Conservation (phyloP, 2,113 vertebrate species). For the Ascaphus truei region DNA sequence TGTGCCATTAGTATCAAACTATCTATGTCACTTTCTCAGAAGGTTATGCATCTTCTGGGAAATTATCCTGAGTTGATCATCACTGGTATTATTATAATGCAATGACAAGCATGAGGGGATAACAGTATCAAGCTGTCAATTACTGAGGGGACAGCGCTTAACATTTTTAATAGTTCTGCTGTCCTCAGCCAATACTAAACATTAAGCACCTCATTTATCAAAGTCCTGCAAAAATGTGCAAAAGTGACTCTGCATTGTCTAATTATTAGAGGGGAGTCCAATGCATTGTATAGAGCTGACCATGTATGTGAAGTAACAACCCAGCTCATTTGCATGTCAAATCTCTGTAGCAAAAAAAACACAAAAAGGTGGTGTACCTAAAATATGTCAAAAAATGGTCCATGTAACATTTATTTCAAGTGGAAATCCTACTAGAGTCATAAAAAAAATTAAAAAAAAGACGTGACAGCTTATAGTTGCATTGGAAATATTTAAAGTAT, state of each 20-base stretch:
- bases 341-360: not conserved
- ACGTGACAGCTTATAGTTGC: no score
- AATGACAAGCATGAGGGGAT: conserved; percentile 35
- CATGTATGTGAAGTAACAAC: not conserved
- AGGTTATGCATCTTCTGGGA: conserved; percentile 27
- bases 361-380: no score
- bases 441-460: no score
- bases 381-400: no score
- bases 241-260: not conserved
- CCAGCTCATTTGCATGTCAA: not conserved
- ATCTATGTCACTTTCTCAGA: conserved; percentile 4
- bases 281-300: not conserved
- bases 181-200: conserved; percentile 27
- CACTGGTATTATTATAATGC: conserved; percentile 29
- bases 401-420: no score
- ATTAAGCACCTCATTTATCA: conserved; percentile 34
- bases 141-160: conserved; percentile 30
- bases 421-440: no score
- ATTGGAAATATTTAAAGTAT: no score
- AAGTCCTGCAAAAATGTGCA: not conserved
- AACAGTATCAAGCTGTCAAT: conserved; percentile 36
- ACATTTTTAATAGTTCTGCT: conserved; percentile 30
- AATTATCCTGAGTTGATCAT: conserved; percentile 27
- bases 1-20: not conserved
- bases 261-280: not conserved